phyloP scores from a whole-genome alignment of 2,888 invertebrate species.

The Caenorhabditis japonica region DNA sequence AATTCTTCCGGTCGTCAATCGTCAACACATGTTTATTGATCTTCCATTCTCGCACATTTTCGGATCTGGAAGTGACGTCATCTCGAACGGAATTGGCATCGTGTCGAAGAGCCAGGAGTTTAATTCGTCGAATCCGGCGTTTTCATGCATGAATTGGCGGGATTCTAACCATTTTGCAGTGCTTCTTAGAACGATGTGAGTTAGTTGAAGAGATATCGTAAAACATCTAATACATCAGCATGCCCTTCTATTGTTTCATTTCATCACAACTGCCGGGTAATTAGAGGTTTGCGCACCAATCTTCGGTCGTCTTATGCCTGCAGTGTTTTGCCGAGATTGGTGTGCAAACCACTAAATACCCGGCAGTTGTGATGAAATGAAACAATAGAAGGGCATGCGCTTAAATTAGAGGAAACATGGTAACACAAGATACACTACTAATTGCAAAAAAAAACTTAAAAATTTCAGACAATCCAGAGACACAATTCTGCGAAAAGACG shows the following conservation, averaged over 20 bases:
- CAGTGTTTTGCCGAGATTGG: too few relatives aligned
- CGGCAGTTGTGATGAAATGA: too few relatives aligned
- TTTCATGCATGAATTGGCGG: conserved; percentile 52
- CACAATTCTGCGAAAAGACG: conserved; percentile 60
- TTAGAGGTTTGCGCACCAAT: too few relatives aligned
- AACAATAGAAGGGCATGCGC: background rate
- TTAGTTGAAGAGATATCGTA: background rate
- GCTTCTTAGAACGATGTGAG: conserved; percentile 54
- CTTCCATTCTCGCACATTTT: conserved; percentile 58
- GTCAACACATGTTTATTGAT: conserved; percentile 45
- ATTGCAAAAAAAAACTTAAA: too few relatives aligned
- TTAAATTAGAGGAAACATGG: background rate
- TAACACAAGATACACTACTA: too few relatives aligned
- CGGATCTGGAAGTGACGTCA: conserved; percentile 39
- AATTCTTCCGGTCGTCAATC: conserved; percentile 32
- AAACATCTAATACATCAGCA: too few relatives aligned
- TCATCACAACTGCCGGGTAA: too few relatives aligned
- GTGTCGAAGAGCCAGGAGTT: conserved; percentile 54
- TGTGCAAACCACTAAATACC: too few relatives aligned
- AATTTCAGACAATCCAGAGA: conserved; percentile 56
- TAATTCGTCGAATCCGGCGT: conserved; percentile 71
- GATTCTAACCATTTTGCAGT: conserved; percentile 61
- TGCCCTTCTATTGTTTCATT: too few relatives aligned
- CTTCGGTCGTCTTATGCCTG: too few relatives aligned
- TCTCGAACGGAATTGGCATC: conserved; percentile 55